phyloP scores from a whole-genome alignment of 2,113 vertebrate species.

The Erythrocebus patas region DNA sequence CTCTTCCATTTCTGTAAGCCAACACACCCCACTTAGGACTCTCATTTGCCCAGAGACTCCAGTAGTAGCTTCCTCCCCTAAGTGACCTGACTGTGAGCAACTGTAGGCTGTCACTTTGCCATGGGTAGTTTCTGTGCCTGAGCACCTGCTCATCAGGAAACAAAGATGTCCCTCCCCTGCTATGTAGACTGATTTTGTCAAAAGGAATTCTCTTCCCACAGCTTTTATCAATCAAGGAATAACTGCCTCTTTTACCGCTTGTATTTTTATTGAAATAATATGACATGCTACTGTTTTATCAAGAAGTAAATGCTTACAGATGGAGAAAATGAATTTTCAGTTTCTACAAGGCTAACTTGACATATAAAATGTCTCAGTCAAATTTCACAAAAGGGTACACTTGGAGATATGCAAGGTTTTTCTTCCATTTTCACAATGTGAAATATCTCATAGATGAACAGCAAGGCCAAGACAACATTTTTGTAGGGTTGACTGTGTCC shows the following conservation, averaged over 20 bases:
- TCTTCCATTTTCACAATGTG: not conserved
- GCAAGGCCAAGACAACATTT: not conserved
- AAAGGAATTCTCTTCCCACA: not conserved
- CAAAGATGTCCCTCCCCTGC: not conserved
- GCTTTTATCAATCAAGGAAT: not conserved
- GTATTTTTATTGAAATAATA: not conserved
- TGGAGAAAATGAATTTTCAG: not conserved
- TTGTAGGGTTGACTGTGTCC: not conserved
- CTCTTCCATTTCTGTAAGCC: not conserved
- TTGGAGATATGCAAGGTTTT: not conserved
- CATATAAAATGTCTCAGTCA: not conserved
- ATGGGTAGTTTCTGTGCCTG: not conserved
- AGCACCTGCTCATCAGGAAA: not conserved
- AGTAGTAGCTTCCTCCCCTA: not conserved
- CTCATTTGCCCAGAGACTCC: not conserved
- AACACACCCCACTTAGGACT: not conserved
- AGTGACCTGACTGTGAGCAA: not conserved
- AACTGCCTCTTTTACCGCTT: not conserved
- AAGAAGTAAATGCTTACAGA: not conserved
- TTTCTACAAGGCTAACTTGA: not conserved
- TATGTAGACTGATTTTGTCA: not conserved
- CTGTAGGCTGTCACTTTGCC: not conserved
- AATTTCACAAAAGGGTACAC: not conserved
- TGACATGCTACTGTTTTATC: not conserved
- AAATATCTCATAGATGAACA: not conserved